phyloP scores from a whole-genome alignment of 2,113 vertebrate species.

The Garra rufa region DNA sequence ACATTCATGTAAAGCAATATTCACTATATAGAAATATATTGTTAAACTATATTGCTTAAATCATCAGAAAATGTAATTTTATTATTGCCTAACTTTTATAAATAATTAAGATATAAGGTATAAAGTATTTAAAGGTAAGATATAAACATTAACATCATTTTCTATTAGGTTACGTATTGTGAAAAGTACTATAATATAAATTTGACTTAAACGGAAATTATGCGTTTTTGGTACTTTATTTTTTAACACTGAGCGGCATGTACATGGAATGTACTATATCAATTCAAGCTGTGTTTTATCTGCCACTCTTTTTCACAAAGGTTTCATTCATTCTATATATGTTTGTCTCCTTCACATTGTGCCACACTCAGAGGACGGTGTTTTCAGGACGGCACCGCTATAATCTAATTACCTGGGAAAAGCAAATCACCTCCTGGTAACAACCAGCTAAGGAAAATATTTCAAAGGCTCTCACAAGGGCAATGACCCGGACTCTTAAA shows the following conservation, averaged over 20 bases:
- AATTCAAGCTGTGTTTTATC: too few species aligned
- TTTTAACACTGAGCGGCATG: not conserved
- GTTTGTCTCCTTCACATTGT: not conserved
- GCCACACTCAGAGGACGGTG: not conserved
- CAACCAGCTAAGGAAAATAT: slow-evolving; percentile 40
- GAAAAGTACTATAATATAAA: not conserved
- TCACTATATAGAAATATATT: too few species aligned
- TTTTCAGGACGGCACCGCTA: slow-evolving; percentile 14
- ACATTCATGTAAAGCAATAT: not conserved
- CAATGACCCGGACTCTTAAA: slow-evolving; percentile 32
- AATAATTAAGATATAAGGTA: too few species aligned
- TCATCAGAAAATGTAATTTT: too few species aligned
- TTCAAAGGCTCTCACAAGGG: slow-evolving; percentile 34
- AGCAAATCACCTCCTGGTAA: slow-evolving; percentile 38
- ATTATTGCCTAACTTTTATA: too few species aligned
- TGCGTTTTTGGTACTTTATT: too few species aligned
- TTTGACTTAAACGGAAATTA: not conserved
- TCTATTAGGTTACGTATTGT: not conserved
- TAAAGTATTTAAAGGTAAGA: too few species aligned
- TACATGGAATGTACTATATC: not conserved
- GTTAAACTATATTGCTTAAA: too few species aligned
- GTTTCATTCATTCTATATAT: not conserved
- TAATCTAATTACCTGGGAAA: slow-evolving; percentile 39
- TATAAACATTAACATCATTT: too few species aligned
- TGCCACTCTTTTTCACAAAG: too few species aligned